These are phyloP conservation scores for Brachionus manjavacas DNA, from an alignment of 1,140 invertebrate genomes.

Conservation along the genomic window DNA sequence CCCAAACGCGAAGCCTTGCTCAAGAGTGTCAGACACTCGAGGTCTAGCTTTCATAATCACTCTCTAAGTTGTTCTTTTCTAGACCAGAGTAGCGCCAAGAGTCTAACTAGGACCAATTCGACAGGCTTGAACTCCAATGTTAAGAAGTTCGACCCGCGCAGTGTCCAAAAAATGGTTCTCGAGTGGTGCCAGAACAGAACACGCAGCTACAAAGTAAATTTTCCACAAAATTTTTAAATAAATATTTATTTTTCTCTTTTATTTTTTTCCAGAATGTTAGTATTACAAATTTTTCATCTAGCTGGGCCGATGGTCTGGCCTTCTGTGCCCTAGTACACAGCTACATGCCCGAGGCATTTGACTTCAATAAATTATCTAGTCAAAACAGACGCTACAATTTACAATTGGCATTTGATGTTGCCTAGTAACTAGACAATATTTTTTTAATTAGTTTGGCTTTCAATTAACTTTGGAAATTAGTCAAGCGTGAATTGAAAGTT, in stretches of 20 bases:
- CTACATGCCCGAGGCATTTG: slow-evolving; percentile 78
- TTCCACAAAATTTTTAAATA: neutral
- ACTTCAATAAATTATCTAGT: slow-evolving; percentile 72
- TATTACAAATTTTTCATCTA: slow-evolving; percentile 85
- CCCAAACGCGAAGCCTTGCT: neutral
- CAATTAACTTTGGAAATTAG: neutral
- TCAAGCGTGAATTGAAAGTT: slow-evolving; percentile 49
- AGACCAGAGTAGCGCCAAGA: neutral
- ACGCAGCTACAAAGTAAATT: slow-evolving; percentile 2
- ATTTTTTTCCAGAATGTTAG: slow-evolving; percentile 68
- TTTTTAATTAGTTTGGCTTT: neutral
- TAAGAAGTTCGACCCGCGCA: slow-evolving; percentile 17
- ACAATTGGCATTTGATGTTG: slow-evolving; percentile 87
- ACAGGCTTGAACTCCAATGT: slow-evolving; percentile 3
- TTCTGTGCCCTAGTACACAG: slow-evolving; percentile 99
- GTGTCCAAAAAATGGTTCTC: slow-evolving; percentile 28
- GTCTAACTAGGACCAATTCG: neutral
- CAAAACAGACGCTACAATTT: slow-evolving; percentile 87
- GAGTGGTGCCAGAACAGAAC: slow-evolving; percentile 42
- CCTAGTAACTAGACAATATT: slow-evolving; percentile 67
- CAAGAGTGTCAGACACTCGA: neutral
- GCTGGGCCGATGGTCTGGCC: slow-evolving; percentile 92
- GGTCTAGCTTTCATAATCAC: neutral
- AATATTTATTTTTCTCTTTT: slow-evolving; percentile 12
- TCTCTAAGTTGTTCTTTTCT: slow-evolving; percentile 2